A percentile compares a stretch with the other conserved stretches of the same genome.
These are phyloP conservation scores for Drosophila limbata DNA, from an alignment of 2,888 invertebrate genomes.

Conservation along the genomic window DNA sequence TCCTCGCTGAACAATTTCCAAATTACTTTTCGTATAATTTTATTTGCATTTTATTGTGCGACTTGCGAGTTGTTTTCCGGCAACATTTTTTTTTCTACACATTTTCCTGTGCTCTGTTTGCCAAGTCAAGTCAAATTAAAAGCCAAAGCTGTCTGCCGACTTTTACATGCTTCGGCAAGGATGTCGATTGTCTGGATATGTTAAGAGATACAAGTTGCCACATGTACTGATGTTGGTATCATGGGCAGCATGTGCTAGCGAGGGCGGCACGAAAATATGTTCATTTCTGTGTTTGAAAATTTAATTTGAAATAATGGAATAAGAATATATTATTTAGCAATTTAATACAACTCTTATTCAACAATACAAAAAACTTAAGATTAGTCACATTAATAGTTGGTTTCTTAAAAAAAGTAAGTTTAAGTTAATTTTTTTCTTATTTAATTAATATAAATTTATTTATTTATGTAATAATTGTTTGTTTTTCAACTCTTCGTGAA, in stretches of 20 bases:
- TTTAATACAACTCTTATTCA: too few relatives aligned
- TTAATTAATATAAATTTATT: too few relatives aligned
- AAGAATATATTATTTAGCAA: not conserved
- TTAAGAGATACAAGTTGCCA: constrained; percentile 37
- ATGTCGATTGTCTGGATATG: constrained; percentile 67
- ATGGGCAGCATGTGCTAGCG: constrained; percentile 20
- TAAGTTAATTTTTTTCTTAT: too few relatives aligned
- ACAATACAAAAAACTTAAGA: too few relatives aligned
- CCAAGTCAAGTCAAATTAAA: constrained; percentile 34
- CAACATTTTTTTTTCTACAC: constrained; percentile 32
- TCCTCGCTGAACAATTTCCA: constrained; percentile 42
- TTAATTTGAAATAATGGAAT: not conserved
- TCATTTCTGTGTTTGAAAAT: not conserved
- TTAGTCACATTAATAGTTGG: too few relatives aligned
- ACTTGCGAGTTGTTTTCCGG: constrained; percentile 33
- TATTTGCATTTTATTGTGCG: constrained; percentile 70
- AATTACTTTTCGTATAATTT: constrained; percentile 77
- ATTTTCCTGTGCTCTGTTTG: constrained; percentile 18
- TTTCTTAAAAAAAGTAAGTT: too few relatives aligned
- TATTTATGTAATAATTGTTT: too few relatives aligned
- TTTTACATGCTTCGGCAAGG: constrained; percentile 38
- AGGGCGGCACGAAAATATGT: constrained; percentile 4
- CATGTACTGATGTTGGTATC: constrained; percentile 16
- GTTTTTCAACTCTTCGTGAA: too few relatives aligned
- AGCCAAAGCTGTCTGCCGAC: constrained; percentile 54